phyloP scores from a whole-genome alignment of 2,113 vertebrate genomes.

The Oreochromis spilurus region DNA sequence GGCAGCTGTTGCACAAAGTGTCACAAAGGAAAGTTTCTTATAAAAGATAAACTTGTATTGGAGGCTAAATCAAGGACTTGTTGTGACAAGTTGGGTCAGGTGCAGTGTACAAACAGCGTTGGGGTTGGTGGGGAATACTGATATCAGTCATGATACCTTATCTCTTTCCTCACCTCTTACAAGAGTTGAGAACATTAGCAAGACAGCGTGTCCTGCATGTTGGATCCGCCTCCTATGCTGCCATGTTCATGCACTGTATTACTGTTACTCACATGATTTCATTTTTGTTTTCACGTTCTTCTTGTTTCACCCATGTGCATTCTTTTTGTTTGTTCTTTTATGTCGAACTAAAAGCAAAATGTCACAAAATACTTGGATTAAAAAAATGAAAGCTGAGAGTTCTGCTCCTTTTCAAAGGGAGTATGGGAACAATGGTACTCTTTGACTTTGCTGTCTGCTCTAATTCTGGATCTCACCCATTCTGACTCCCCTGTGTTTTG shows the following conservation, averaged over 20 bases:
- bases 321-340: not conserved
- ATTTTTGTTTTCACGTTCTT: not conserved
- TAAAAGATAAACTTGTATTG: not conserved
- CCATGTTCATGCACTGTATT: slow-evolving; percentile 4
- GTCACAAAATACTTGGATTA: not conserved
- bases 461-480: slow-evolving; percentile 13
- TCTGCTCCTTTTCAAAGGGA: slow-evolving; percentile 10
- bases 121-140: not conserved
- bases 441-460: slow-evolving; percentile 42
- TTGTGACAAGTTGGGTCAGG: not conserved
- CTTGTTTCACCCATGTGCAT: not conserved
- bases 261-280: slow-evolving; percentile 3
- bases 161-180: slow-evolving; percentile 16
- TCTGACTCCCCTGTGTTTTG: slow-evolving; percentile 25
- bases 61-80: not conserved
- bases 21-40: not conserved
- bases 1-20: not conserved
- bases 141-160: slow-evolving; percentile 4
- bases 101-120: not conserved
- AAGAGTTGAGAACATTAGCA: slow-evolving; percentile 1
- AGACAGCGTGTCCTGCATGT: not conserved
- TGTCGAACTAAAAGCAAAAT: not conserved
- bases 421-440: slow-evolving; percentile 36
- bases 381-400: slow-evolving; percentile 21
- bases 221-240: not conserved